phyloP scores from a whole-genome alignment of 2,113 vertebrate species.

The Theristicus caerulescens region DNA sequence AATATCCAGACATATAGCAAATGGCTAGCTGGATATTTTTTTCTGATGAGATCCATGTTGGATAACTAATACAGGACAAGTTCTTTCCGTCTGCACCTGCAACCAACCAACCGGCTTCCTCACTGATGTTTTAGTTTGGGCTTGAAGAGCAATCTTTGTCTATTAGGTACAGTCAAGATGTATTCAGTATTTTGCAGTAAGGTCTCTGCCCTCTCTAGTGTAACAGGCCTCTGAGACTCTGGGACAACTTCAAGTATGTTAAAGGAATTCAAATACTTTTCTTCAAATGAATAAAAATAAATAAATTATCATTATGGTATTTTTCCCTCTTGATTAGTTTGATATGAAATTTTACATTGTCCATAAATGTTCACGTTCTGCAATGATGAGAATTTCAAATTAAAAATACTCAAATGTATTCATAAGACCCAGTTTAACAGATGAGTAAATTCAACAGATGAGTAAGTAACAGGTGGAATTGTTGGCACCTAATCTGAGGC shows the following conservation, averaged over 20 bases:
- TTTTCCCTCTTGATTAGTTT: neutral
- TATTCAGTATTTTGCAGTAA: neutral
- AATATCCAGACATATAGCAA: neutral
- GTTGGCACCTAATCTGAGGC: neutral
- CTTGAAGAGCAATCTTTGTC: neutral
- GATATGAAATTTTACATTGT: neutral
- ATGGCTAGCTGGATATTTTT: neutral
- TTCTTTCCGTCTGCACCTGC: neutral
- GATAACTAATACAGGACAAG: neutral
- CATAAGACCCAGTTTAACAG: neutral
- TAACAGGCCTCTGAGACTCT: neutral
- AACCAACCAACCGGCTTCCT: neutral
- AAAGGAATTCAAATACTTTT: neutral
- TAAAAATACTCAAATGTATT: neutral
- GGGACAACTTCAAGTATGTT: neutral
- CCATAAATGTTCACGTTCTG: neutral
- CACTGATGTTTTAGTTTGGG: fast-evolving
- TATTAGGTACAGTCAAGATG: neutral
- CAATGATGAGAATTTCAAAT: neutral
- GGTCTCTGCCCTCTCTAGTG: neutral
- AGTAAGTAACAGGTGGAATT: conserved; percentile 28
- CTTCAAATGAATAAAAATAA: neutral
- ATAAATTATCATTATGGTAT: neutral
- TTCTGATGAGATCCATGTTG: neutral
- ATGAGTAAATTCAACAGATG: neutral